A percentile compares a stretch with the other conserved stretches of the same genome.
phyloP scores from a whole-genome alignment of 2,113 vertebrate genomes.

The Hoplias malabaricus region DNA sequence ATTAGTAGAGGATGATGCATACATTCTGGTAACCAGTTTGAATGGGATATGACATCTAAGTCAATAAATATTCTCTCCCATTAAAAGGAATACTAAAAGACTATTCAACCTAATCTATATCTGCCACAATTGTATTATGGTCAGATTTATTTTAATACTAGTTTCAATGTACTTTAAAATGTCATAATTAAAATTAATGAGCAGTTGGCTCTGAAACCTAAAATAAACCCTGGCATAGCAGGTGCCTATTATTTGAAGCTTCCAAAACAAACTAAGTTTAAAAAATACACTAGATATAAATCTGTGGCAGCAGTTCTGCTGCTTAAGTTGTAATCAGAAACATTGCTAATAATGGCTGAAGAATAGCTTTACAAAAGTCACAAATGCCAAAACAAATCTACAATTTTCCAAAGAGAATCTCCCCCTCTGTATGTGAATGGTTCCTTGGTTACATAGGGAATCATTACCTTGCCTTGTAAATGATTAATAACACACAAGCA shows the following conservation, averaged over 20 bases:
- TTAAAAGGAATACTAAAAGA: neutral
- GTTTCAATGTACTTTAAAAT: no score
- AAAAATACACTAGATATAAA: neutral
- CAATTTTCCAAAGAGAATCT: neutral
- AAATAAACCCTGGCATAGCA: no score
- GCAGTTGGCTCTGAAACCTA: no score
- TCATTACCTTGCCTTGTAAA: slow-evolving; percentile 66
- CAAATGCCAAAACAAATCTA: neutral
- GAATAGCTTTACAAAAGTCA: neutral
- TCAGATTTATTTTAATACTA: no score
- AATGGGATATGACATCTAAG: neutral
- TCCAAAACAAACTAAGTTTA: neutral
- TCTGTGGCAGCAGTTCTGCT: neutral
- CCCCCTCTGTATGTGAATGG: neutral
- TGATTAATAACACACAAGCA: slow-evolving; percentile 63
- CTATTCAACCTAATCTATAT: neutral
- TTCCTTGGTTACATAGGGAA: slow-evolving; percentile 7
- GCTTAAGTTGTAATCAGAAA: neutral
- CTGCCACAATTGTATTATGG: neutral
- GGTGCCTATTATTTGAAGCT: no score
- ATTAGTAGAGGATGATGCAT: neutral
- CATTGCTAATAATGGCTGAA: neutral
- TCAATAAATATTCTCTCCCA: neutral
- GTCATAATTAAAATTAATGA: no score
- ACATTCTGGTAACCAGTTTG: slow-evolving; percentile 1